Conservation (phyloP, 2,797 vertebrate genomes). For the Thaleichthys pacificus region DNA sequence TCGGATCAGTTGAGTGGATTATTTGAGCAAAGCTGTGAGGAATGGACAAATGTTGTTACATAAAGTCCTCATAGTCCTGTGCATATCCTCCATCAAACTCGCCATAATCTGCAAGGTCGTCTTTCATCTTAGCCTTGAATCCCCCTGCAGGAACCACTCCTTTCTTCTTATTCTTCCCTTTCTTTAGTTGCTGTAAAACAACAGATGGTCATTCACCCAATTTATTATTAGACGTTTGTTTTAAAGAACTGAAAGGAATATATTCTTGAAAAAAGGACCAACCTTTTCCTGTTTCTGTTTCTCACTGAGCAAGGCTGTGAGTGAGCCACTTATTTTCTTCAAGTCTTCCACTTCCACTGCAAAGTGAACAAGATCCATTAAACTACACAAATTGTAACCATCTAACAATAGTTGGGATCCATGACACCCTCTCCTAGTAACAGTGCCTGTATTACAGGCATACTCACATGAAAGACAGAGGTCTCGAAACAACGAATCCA, state of each 20-base stretch:
- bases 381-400: background rate
- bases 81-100: constrained; percentile 83
- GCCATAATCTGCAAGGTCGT: constrained; percentile 85
- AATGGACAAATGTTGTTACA: constrained; percentile 72
- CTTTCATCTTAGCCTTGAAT: constrained; percentile 86
- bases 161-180: constrained; percentile 91
- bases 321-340: constrained; percentile 85
- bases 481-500: constrained; percentile 84
- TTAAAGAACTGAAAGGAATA: background rate
- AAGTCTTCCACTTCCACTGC: constrained; percentile 88
- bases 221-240: background rate
- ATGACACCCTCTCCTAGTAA: background rate
- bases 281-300: constrained; percentile 93
- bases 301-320: constrained; percentile 87
- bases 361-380: constrained; percentile 2
- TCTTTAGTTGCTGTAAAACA: constrained; percentile 74
- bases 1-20: constrained; percentile 76
- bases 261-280: constrained; percentile 30
- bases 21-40: constrained; percentile 67
- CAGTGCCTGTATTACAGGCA: background rate
- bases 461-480: constrained; percentile 80
- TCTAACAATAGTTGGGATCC: background rate
- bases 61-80: constrained; percentile 90
- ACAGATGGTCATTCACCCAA: background rate
- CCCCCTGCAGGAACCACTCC: constrained; percentile 81